Evolutionary conservation across 2,888 invertebrate species (phyloP).

Genomic region (Catocala nupta): DNA sequence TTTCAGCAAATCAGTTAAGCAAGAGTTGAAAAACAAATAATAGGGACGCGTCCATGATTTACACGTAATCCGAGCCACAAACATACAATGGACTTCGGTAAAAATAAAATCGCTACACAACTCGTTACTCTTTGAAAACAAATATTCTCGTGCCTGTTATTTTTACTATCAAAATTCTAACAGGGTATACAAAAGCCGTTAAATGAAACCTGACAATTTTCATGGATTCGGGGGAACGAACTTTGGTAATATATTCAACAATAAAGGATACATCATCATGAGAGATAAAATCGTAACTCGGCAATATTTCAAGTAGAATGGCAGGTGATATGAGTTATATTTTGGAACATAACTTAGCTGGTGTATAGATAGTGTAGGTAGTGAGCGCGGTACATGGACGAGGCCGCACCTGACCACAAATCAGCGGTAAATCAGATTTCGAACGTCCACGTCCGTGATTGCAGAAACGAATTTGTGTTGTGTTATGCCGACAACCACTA

Average conservation of each 20-base stretch:
- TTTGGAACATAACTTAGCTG: slow-evolving; percentile 36
- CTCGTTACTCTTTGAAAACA: slow-evolving; percentile 32
- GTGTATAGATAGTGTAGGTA: slow-evolving; percentile 22
- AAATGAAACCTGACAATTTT: slow-evolving; percentile 35
- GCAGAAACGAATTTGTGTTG: slow-evolving; percentile 75
- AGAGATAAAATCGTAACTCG: slow-evolving; percentile 40
- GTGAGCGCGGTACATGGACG: slow-evolving; percentile 35
- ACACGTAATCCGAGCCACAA: slow-evolving; percentile 18
- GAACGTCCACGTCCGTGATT: slow-evolving; percentile 78
- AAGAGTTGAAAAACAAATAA: slow-evolving; percentile 16
- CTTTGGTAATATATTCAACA: slow-evolving; percentile 39
- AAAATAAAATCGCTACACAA: slow-evolving; percentile 15
- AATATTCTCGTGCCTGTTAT: slow-evolving; percentile 36
- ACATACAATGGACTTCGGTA: slow-evolving; percentile 17
- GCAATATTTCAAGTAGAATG: slow-evolving; percentile 38
- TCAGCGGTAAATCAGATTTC: slow-evolving; percentile 84
- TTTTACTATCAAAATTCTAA: slow-evolving; percentile 36
- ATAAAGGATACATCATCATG: slow-evolving; percentile 44
- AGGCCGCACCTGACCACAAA: slow-evolving; percentile 74
- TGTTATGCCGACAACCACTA: slow-evolving; percentile 63
- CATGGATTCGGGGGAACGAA: slow-evolving; percentile 31
- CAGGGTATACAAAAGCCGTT: slow-evolving; percentile 30
- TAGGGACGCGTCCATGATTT: slow-evolving; percentile 17
- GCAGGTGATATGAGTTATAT: slow-evolving; percentile 45
- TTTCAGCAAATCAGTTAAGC: slow-evolving; percentile 14